Percentiles rank a stretch among this genome's conserved stretches.
Evolutionary conservation across 2,113 vertebrate species (phyloP).

Genomic region (human): DNA sequence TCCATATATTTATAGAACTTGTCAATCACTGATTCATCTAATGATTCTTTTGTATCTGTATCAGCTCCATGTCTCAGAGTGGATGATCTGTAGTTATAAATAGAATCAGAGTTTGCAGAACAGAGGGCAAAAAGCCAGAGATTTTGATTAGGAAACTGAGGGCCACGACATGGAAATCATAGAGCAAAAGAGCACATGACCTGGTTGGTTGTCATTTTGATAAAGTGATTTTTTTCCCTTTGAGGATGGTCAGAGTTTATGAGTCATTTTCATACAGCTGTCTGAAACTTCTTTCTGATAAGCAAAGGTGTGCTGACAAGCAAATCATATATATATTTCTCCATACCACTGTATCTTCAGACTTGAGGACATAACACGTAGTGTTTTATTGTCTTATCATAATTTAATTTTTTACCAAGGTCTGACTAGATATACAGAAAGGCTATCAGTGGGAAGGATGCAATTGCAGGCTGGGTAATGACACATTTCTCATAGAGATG

Average conservation of each 20-base stretch:
- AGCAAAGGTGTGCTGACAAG: not conserved
- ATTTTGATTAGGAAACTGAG: not conserved
- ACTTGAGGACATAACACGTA: not conserved
- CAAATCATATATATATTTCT: not conserved
- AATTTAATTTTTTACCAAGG: not conserved
- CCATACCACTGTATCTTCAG: not conserved
- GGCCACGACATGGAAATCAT: not conserved
- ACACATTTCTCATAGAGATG: not conserved
- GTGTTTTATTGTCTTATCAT: not conserved
- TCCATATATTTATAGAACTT: not conserved
- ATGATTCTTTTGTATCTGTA: not conserved
- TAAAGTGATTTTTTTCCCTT: not conserved
- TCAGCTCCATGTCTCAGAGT: not conserved
- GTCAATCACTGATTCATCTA: not conserved
- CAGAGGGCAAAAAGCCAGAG: not conserved
- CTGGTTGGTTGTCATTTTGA: constrained; percentile 32
- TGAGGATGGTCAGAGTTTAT: not conserved
- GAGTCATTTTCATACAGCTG: constrained; percentile 22
- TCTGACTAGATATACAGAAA: not conserved
- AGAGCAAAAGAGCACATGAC: not conserved
- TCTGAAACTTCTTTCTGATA: constrained; percentile 38
- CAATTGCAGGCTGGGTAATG: not conserved
- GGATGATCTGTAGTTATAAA: not conserved
- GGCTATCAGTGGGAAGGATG: not conserved
- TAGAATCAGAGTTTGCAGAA: not conserved